Base-by-base conservation (phyloP, 2,113 vertebrate genomes). In the Diphyllodes magnificus region DNA sequence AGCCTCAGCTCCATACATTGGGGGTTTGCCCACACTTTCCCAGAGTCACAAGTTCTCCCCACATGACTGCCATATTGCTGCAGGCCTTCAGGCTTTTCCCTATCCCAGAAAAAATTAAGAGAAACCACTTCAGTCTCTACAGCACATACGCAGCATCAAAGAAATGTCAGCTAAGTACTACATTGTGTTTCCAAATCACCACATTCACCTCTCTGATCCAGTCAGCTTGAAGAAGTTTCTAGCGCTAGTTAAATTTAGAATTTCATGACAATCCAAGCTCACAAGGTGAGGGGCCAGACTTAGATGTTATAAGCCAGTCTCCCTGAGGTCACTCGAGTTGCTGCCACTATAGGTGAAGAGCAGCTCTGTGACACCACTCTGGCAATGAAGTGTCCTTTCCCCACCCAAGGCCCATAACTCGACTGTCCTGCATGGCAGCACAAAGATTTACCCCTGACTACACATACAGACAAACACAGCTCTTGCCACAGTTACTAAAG, bases 261-360 rank as follows among this genome's bases (percentile, higher is more conserved):
- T 70, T 64, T 87, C 79, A 82, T 68, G 60, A 82, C 35, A 61
- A 69, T 11, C 6, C 14, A 73, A 54, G 42, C 8, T 53, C 42
- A 69, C 37, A 35, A 9, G 15, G 16, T 15, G 13, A 91, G n/a
- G 16, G 31, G 9, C 20, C 27, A 84, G 49, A 30, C 24, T 70
- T 21, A 54, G 31, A 33, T 53, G 10, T 9, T 64, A 42, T 5
- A 89, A 86, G 44, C 42, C 30, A 69, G 15, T 24, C 21, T 66
- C 42, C 18, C 23, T 0, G 0, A 61, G 15, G 31, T 44, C 50
- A 18, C 31, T 42, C 0, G 1, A 85, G 28, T 27, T 0, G 0
- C 51, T 75, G 28, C 22, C 42, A 25, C 24, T 25, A 13, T 6
- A 75, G 20, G 18, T 25, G 15, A 70, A 77, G 49, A 76, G n/a